Base-by-base conservation (phyloP, 1,140 invertebrate genomes). In the Lucilia sericata region DNA sequence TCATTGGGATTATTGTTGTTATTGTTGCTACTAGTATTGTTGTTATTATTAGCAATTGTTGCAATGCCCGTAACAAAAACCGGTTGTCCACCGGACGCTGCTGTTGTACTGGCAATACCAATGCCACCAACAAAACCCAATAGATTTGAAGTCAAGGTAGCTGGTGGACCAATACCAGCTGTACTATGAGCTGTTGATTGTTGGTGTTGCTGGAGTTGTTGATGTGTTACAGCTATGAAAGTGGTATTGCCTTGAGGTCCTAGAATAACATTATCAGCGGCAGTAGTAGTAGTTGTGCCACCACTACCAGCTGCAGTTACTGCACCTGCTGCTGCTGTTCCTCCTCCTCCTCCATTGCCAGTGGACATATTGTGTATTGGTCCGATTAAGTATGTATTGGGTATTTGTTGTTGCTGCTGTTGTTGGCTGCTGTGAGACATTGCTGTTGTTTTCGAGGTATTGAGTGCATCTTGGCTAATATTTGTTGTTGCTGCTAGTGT, bases 1-100 rank as follows among this genome's bases (percentile, higher is more conserved):
- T 94, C 93, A 91, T 94, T 94, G 90, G 91, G 92, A 75, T 84
- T 84, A 76, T 82, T 74, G 81, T 49, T 74, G 74, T 47, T 49
- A 80, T 80, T 80, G 25, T 51, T 51, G 47, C 12, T 65, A 81
- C 76, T 85, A 34, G 17, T 47, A 47, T 19, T 36, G 51, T 82
- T 49, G 47, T 51, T 75, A 65, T 75, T 83, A 88, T 91, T 88
- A 86, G 30, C 75, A 19, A 47, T 78, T 30, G 75, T 42, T 34
- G 75, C 25, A n/a, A n/a, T 82, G 34, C 60, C 60, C 14, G 51
- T 30, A n/a, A 70, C 81, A 78, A 36, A n/a, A 65, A 65, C 81
- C 21, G 81, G 51, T 65, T 60, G 47, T 21, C 65, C 65, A 12
- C n/a, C 21, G 7, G 21, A 21, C 65, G 65, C 10, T 65, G 81